Evolutionary conservation across 1,140 invertebrate species (phyloP).

Genomic region (Nasonia giraulti): DNA sequence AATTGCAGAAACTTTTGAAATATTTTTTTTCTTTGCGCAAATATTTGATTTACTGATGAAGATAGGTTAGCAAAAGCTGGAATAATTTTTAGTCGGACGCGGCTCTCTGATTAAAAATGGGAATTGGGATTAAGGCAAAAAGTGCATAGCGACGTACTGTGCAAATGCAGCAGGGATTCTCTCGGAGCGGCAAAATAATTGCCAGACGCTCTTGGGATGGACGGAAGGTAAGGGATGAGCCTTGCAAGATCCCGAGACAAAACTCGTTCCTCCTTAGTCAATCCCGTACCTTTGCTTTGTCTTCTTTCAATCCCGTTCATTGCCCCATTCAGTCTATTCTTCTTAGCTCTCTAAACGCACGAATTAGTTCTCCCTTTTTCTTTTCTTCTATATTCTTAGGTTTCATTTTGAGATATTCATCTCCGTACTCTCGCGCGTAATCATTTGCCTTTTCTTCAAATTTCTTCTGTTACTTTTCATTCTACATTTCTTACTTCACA

Average conservation of each 20-base stretch:
- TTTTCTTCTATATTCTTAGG: neutral
- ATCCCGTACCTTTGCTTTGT: conserved; percentile 32
- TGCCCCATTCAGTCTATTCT: conserved; percentile 27
- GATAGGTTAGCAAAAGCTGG: neutral
- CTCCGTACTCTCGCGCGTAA: neutral
- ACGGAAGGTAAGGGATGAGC: neutral
- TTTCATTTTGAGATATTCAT: conserved; percentile 40
- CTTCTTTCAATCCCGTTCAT: conserved; percentile 21
- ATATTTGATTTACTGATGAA: too few relatives aligned
- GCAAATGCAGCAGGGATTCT: neutral
- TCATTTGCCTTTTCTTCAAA: neutral
- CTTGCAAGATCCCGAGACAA: neutral
- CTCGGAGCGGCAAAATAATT: conserved; percentile 24
- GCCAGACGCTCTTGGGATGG: neutral
- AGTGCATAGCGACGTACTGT: neutral
- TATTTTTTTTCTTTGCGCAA: too few relatives aligned
- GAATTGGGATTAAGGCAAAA: too few relatives aligned
- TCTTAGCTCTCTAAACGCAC: conserved; percentile 35
- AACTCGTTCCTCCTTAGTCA: neutral
- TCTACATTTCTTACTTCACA: conserved; percentile 1
- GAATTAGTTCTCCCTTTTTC: conserved; percentile 37
- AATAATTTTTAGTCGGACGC: neutral
- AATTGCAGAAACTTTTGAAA: too few relatives aligned
- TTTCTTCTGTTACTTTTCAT: neutral
- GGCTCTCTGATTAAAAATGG: neutral